These are phyloP conservation scores for Pachyrhynchus sulphureomaculatus DNA, from an alignment of 1,140 invertebrate species.

Conservation along the genomic window DNA sequence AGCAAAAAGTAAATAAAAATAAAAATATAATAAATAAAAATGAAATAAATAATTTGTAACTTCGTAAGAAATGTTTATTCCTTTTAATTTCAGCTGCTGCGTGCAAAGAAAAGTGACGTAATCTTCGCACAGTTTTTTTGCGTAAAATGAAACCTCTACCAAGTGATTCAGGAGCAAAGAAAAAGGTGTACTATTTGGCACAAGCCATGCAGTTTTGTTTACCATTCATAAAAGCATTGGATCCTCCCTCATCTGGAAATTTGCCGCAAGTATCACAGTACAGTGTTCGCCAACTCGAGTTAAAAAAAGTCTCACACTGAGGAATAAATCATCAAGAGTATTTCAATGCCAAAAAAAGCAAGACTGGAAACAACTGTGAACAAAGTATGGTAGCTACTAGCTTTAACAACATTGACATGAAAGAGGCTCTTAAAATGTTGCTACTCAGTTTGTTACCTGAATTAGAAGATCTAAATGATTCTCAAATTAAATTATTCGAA, in stretches of 20 bases:
- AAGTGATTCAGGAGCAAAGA: slow-evolving; percentile 29
- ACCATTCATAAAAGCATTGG: slow-evolving; percentile 35
- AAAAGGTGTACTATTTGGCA: slow-evolving; percentile 37
- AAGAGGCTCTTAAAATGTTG: slow-evolving; percentile 40
- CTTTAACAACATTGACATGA: slow-evolving; percentile 30
- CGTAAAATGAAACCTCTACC: slow-evolving; percentile 26
- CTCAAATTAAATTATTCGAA: slow-evolving; percentile 40
- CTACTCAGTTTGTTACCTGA: slow-evolving; percentile 39
- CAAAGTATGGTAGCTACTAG: slow-evolving; percentile 17
- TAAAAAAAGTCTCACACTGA: slow-evolving; percentile 13
- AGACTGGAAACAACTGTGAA: slow-evolving; percentile 23
- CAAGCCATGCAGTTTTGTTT: slow-evolving; percentile 35
- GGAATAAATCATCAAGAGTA: slow-evolving; percentile 33
- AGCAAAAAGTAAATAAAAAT: not conserved
- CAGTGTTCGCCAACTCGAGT: not conserved
- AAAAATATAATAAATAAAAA: no score
- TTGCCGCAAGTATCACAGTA: slow-evolving; percentile 17
- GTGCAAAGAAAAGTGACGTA: slow-evolving; percentile 21
- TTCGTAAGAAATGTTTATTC: slow-evolving; percentile 6
- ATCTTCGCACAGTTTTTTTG: slow-evolving; percentile 21
- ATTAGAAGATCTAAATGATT: slow-evolving; percentile 38
- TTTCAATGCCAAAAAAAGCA: slow-evolving; percentile 41
- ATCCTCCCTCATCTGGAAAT: slow-evolving; percentile 20
- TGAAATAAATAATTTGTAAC: no score
- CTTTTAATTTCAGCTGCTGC: slow-evolving; percentile 22